Conservation (phyloP, 2,797 vertebrate species). For the Balearica regulorum region DNA sequence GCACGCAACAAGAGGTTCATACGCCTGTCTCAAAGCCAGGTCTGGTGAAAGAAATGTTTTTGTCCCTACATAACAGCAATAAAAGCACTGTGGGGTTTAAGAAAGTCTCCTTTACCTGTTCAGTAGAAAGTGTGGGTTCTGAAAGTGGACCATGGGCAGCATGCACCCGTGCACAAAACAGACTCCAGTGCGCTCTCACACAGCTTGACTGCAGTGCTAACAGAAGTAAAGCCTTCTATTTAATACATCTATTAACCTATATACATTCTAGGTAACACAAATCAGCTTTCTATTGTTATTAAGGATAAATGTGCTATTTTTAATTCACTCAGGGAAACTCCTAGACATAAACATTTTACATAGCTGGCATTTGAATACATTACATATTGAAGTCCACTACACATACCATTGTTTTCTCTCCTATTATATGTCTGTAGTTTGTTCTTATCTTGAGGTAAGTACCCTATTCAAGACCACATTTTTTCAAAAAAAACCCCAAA, state of each 20-base stretch:
- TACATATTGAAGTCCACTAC: not conserved
- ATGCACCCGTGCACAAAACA: rapidly evolving
- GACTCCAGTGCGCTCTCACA: too few species aligned
- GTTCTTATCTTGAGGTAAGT: not conserved
- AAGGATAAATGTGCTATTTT: not conserved
- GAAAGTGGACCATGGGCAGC: rapidly evolving
- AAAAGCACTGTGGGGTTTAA: not conserved
- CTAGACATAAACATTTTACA: not conserved
- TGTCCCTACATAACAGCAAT: rapidly evolving
- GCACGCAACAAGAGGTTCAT: not conserved
- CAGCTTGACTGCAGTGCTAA: not conserved
- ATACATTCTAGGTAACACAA: not conserved
- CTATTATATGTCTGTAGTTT: not conserved
- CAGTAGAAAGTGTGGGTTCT: not conserved
- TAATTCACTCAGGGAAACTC: not conserved
- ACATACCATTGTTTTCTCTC: not conserved
- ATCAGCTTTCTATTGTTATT: not conserved
- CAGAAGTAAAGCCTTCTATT: not conserved
- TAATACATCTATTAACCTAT: not conserved
- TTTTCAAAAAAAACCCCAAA: not conserved
- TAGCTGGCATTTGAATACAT: not conserved
- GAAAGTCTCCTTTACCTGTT: not conserved
- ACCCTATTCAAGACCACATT: rapidly evolving
- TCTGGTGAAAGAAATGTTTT: not conserved
- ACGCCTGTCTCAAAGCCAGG: not conserved